Conservation (phyloP, 1,140 invertebrate genomes). For the Drosophila bifasciata region DNA sequence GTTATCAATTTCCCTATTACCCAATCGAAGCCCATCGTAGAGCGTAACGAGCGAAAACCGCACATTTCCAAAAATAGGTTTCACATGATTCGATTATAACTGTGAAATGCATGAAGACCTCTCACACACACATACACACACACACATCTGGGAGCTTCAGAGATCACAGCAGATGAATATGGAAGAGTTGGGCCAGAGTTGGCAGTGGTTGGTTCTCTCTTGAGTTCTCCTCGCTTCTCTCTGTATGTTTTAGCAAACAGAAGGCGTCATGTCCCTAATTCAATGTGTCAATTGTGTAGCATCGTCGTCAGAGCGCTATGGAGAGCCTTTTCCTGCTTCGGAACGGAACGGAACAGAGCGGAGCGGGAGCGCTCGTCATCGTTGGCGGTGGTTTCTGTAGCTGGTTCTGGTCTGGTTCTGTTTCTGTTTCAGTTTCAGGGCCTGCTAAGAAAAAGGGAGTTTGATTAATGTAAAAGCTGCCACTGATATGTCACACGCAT, state of each 20-base stretch:
- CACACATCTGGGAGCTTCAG: constrained; percentile 8
- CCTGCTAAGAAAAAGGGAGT: constrained; percentile 81
- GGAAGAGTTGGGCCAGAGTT: constrained; percentile 12
- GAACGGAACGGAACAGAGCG: too few species aligned
- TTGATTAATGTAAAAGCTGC: constrained; percentile 84
- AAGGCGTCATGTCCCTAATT: constrained; percentile 79
- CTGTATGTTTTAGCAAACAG: constrained; percentile 50
- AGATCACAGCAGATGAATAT: constrained; percentile 26
- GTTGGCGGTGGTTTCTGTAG: constrained; percentile 39
- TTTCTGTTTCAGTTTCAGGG: constrained; percentile 34
- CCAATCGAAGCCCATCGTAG: constrained; percentile 25
- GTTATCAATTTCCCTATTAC: constrained; percentile 30
- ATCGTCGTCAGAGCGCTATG: constrained; percentile 35
- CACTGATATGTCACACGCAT: constrained; percentile 84
- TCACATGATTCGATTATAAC: constrained; percentile 64
- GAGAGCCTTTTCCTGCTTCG: too few species aligned
- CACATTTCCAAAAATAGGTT: constrained; percentile 41
- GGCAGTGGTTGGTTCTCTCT: constrained; percentile 21
- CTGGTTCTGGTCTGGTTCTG: not conserved
- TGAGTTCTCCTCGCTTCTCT: too few species aligned
- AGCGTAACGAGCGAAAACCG: constrained; percentile 58
- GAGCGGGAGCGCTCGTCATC: constrained; percentile 6
- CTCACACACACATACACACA: constrained; percentile 24
- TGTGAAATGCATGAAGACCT: constrained; percentile 51
- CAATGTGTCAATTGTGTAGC: constrained; percentile 77